Percentiles rank a stretch among this genome's conserved stretches.
Evolutionary conservation across 1,140 invertebrate species (phyloP).

Genomic region (Dendrolimus kikuchii): DNA sequence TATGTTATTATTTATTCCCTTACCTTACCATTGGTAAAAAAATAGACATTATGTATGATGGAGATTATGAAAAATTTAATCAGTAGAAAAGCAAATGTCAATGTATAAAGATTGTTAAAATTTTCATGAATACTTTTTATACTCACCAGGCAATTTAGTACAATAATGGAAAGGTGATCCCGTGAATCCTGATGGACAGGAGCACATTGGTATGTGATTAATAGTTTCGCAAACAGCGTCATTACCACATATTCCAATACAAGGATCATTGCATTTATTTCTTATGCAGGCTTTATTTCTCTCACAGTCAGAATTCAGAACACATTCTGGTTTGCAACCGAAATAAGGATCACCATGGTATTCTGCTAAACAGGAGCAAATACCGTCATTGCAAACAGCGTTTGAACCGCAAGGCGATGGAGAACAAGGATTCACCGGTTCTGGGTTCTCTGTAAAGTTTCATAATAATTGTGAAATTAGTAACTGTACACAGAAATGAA

Average conservation of each 20-base stretch:
- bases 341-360: conserved; percentile 76
- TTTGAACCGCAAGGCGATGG: conserved; percentile 80
- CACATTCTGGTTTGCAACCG: conserved; percentile 79
- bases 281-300: conserved; percentile 79
- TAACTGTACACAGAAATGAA: no score
- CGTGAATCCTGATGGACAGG: conserved; percentile 76
- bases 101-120: background rate
- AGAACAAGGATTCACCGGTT: conserved; percentile 73
- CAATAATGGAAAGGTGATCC: conserved; percentile 85
- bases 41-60: no score
- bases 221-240: conserved; percentile 84
- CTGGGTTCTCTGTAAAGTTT: conserved; percentile 17
- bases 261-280: conserved; percentile 83
- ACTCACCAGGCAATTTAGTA: conserved; percentile 58
- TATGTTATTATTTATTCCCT: no score
- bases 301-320: conserved; percentile 78
- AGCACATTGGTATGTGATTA: conserved; percentile 84
- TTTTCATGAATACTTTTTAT: conserved; percentile 7
- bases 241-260: conserved; percentile 81
- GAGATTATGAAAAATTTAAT: no score
- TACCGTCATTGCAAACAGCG: conserved; percentile 74
- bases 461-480: no score
- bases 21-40: no score
- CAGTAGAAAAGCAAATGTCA: no score
- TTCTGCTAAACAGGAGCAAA: conserved; percentile 79